Base-by-base conservation (phyloP, 2,113 vertebrate species). In the Gila orcuttii region DNA sequence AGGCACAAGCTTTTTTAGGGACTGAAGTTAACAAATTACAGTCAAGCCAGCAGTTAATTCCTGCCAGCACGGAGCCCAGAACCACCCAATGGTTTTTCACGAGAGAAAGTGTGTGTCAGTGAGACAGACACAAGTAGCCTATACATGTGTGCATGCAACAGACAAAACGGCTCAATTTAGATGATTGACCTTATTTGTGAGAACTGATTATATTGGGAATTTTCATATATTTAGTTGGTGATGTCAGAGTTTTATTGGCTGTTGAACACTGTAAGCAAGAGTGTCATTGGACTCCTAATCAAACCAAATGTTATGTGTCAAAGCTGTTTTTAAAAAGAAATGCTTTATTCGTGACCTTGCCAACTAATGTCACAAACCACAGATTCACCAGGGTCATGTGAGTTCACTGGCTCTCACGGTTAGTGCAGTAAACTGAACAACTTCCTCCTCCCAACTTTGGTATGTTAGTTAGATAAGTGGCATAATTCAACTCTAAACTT, bases 1-100 rank as follows among this genome's bases (percentile, higher is more conserved):
- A 94, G 92, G 82, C 84, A 60, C 92, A 89, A 93, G 88, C 92
- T 94, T 95, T 95, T 95, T 95, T 95, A 93, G 93, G 92, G 85
- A 91, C 60, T 77, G 79, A 91, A 95, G 92, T 94, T 93, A 94
- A 93, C 91, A 95, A 95, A 94, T 95, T 94, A 95, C 91, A 95
- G 93, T 90, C 82, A n/a, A 91, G 87, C 90, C 80, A 82, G 85
- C 88, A 93, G 91, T 93, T 94, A 91, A 94, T 93, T 93, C 92
- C 92, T 93, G 93, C 92, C 93, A 84, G 50, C 88, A 92, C 64
- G 87, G 88, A 85, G 87, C 36, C 84, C 59, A 88, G 92, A 94
- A 91, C 91, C 93, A 92, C 94, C 93, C 93, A 92, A 84, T 83
- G 77, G 75, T 85, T 81, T 89, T 87, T 85, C 60, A 79, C 59